Base-by-base conservation (phyloP, 2,113 vertebrate species). In the Sinocyclocheilus grahami region DNA sequence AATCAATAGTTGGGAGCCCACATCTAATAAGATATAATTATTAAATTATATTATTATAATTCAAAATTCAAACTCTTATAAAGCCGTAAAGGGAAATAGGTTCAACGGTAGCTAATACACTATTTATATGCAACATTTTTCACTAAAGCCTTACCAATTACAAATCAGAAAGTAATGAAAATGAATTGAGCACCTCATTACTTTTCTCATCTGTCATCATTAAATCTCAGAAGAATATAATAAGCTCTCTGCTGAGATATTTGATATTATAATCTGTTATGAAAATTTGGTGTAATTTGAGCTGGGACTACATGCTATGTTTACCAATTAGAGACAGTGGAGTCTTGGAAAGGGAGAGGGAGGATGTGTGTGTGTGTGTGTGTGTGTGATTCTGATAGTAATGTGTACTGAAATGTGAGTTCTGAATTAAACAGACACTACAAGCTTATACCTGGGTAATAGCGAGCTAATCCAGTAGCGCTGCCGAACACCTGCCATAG, bases 401-500 rank as follows among this genome's bases (percentile, higher is more conserved):
- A 65, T 67, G 12, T 27, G 13, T 13, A 24, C 9, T 39, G 53
- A 80, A 79, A 79, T 77, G 75, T 27, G 46, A 22, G 24, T 12
- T 51, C 16, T 53, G 62, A 48, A 33, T 62, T 82, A 30, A 69
- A 55, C 20, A 67, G 24, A 65, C 46, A 77, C 55, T 60, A 10
- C 24, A 55, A n/a, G 74, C 42, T 81, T 16, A 27, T 95, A 99
- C 98, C 98, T 95, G 98, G 98, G 83, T 96, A 99, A 89, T 98
- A 99, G 4, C 98, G 97, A 63, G 98, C 97, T 11, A 99, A 95
- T 86, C 98, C 98, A 0, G 98, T 98, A 27, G 98, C 98, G 10
- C 98, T 99, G 9, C 98, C 98, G 81, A 99, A 99, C 89, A 99
- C 97, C 93, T 99, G 98, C 98, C 98, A 99, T 8, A 99, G 88